Evolutionary conservation across 2,797 vertebrate genomes (phyloP), one percentile per base, ranked within the genome.

Genomic region (Adrianichthys oophorus): DNA sequence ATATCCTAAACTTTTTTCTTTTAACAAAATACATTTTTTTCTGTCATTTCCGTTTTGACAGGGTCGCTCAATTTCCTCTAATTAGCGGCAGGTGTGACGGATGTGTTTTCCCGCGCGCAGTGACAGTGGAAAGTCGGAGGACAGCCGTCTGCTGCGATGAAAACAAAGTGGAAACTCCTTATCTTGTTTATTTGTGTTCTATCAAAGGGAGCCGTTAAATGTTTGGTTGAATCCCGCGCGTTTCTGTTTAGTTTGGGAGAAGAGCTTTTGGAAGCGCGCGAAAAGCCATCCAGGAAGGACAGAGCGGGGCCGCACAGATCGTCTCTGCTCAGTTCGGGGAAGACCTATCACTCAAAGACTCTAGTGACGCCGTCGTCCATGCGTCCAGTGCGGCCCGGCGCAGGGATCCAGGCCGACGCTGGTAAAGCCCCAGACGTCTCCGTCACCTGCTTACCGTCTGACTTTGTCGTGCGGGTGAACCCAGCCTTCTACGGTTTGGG

Each of bases 401-500:
- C 37, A 1, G 44, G 45, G 1, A 40, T 48, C 7, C 65, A 32
- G 52, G 45, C 71, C 6, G 57, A 47, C 53, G 59, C 48, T 1
- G 52, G 61, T 1, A 4, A 16, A 45, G 62, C 80, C 4, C 60
- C 82, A 0, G 88, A 90, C 54, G 90, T 92, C 0, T 89, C 89
- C 0, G 80, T 90, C 0, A 86, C 72, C 44, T 93, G 91, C 52
- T 84, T 84, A 29, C 26, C 74, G 0, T 73, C 71, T 0, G 68
- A 82, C 40, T 65, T 93, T 0, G 80, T 87, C 0, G 62, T 92
- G 52, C 76, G 89, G 29, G 85, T 91, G 40, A 91, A 79, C 52
- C 70, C 62, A 0, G 12, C 44, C n/a, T 92, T 92, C 52, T 90
- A 87, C 63, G 89, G 90, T 1, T 77, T 84, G 44, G 71, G 83